A percentile compares a stretch with the other conserved stretches of the same genome.
Evolutionary conservation across 2,888 invertebrate species (phyloP).

Genomic region (Ptilodon capucinus): DNA sequence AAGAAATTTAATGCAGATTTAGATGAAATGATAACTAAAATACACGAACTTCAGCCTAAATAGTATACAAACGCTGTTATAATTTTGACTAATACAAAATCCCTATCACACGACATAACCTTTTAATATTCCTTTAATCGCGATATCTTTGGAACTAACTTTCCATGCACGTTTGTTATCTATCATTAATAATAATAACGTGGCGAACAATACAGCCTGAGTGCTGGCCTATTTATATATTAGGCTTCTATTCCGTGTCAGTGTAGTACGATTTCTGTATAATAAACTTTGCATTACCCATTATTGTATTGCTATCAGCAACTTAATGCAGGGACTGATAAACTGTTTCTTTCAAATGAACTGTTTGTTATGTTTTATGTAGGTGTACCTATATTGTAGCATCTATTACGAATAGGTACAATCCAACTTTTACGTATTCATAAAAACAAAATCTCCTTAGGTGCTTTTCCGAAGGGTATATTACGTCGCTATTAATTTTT

Average conservation of each 20-base stretch:
- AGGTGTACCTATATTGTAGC: background rate
- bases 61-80: too few species aligned
- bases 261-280: conserved; percentile 1
- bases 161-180: conserved; percentile 49
- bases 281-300: conserved; percentile 4
- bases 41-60: too few species aligned
- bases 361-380: background rate
- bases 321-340: too few species aligned
- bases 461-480: background rate
- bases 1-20: too few species aligned
- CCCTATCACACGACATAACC: too few species aligned
- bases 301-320: conserved; percentile 1
- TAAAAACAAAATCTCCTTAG: conserved; percentile 1
- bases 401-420: background rate
- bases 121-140: conserved; percentile 13
- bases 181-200: conserved; percentile 77
- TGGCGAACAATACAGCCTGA: conserved; percentile 64
- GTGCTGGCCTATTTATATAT: conserved; percentile 66
- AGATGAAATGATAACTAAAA: too few species aligned
- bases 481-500: conserved; percentile 2
- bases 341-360: too few species aligned
- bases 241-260: conserved; percentile 48
- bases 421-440: background rate
- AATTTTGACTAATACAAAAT: too few species aligned
- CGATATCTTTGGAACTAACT: conserved; percentile 40